Evolutionary conservation across 2,888 invertebrate species (phyloP).

Genomic region (Acheta domesticus): DNA sequence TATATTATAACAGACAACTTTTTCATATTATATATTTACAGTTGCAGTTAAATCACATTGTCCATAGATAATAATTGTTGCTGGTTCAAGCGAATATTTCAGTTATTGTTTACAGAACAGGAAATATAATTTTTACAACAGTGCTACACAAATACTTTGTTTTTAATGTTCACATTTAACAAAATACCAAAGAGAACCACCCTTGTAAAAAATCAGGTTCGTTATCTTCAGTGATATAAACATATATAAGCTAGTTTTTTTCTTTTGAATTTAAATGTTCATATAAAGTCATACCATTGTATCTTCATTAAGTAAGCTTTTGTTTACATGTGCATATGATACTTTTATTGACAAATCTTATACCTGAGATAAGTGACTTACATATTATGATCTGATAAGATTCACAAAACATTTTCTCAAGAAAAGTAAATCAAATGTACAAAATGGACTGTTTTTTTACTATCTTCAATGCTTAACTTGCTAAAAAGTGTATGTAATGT

Average conservation of each 20-base stretch:
- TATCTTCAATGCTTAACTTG: neutral
- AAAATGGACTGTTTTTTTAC: conserved; percentile 18
- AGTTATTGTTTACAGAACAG: conserved; percentile 32
- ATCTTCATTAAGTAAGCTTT: neutral
- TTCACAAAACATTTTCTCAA: neutral
- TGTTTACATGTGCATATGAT: neutral
- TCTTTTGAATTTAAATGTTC: conserved; percentile 7
- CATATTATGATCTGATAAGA: conserved; percentile 12
- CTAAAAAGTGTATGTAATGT: neutral
- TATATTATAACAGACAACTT: conserved; percentile 32
- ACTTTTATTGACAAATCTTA: neutral
- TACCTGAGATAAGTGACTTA: conserved; percentile 24
- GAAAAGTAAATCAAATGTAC: conserved; percentile 12
- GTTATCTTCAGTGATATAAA: neutral
- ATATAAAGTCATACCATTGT: neutral
- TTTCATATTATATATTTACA: conserved; percentile 29
- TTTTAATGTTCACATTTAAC: neutral
- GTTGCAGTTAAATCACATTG: conserved; percentile 12
- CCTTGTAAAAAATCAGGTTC: neutral
- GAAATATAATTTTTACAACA: neutral
- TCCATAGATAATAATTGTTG: conserved; percentile 18
- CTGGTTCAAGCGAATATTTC: conserved; percentile 12
- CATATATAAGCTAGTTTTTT: neutral
- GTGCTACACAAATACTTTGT: conserved; percentile 9
- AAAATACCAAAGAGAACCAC: conserved; percentile 18